phyloP scores from a whole-genome alignment of 2,797 vertebrate species.

The Hapalemur alaotrensis region DNA sequence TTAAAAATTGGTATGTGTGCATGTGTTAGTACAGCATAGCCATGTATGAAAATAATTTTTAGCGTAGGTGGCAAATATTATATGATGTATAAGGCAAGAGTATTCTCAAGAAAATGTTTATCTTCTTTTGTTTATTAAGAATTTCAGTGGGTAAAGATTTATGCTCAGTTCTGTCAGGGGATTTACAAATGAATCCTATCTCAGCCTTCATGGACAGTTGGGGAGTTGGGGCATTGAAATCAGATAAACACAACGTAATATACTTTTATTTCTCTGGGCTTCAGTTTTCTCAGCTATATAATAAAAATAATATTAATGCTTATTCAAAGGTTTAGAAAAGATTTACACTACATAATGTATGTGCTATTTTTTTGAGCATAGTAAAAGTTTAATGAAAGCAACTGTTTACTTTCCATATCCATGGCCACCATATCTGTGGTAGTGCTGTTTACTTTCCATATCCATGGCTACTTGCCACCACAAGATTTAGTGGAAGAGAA shows the following conservation, averaged over 20 bases:
- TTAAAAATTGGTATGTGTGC: neutral
- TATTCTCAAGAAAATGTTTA: neutral
- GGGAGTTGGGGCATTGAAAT: neutral
- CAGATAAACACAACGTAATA: neutral
- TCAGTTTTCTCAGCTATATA: neutral
- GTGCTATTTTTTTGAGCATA: neutral
- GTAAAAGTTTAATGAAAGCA: neutral
- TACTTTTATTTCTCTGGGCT: neutral
- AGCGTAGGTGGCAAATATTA: neutral
- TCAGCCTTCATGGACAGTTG: neutral
- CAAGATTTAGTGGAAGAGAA: neutral
- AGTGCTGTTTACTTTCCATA: neutral
- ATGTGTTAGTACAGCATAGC: neutral
- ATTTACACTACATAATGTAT: neutral
- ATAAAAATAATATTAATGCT: neutral
- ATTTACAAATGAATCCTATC: neutral
- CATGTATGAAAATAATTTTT: neutral
- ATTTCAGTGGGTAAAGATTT: neutral
- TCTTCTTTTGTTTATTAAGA: neutral
- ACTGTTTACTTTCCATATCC: too few species aligned
- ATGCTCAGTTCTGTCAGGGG: neutral
- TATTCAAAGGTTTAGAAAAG: neutral
- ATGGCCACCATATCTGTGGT: too few species aligned
- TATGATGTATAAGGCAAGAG: neutral
- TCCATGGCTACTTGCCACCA: fast-evolving